phyloP scores from a whole-genome alignment of 2,113 vertebrate genomes.

The Corynorhinus townsendii region DNA sequence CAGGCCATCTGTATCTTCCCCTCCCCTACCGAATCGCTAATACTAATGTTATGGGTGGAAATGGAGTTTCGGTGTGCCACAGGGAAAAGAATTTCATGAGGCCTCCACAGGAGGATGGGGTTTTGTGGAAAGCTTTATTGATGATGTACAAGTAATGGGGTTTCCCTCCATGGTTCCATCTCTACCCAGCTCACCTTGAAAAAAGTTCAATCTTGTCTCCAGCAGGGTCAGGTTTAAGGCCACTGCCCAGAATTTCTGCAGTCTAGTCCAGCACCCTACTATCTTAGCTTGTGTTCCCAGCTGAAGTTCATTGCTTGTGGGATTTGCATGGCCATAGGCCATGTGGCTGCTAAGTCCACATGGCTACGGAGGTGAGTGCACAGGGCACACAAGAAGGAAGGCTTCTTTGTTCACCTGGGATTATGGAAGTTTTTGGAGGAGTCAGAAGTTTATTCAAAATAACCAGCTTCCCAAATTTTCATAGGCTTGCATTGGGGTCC shows the following conservation, averaged over 20 bases:
- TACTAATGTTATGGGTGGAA: not conserved
- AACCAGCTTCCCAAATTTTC: not conserved
- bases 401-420: not conserved
- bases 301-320: not conserved
- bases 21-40: not conserved
- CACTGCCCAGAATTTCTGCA: not conserved
- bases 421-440: not conserved
- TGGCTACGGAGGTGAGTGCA: not conserved
- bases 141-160: not conserved
- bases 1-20: not conserved
- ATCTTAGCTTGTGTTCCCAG: not conserved
- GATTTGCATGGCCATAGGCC: not conserved
- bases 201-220: not conserved
- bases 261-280: not conserved
- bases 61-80: not conserved
- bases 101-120: not conserved
- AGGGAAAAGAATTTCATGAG: not conserved
- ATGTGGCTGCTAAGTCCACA: no score
- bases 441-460: not conserved
- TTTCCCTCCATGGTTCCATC: not conserved
- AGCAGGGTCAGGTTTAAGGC: not conserved
- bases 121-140: not conserved
- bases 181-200: not conserved
- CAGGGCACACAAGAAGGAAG: not conserved
- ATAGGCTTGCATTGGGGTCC: not conserved